Evolutionary conservation across 2,113 vertebrate species (phyloP), one percentile per base, ranked within the genome.

Genomic region (Pseudorasbora parva): DNA sequence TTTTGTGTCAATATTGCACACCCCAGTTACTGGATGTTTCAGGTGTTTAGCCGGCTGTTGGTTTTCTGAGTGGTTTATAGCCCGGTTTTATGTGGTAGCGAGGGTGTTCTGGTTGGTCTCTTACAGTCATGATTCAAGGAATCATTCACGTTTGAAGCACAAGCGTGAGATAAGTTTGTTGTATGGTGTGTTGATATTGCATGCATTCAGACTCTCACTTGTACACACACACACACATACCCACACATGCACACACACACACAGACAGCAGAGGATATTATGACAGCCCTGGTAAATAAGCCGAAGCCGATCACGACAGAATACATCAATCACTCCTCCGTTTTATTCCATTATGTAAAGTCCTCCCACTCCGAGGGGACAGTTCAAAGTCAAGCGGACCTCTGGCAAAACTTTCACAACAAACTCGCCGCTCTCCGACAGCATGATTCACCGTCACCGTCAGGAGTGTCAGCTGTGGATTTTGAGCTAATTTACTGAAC

Each of bases 301-400:
- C 23, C 86, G 82, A 86, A 88, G 87, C 77, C 71, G 83, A 83
- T 77, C 30, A 84, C 30, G 85, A 89, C 84, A 87, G 88, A 87
- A 72, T 77, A 45, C 87, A 92, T 92, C 90, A 90, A 90, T 93
- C 91, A 88, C 72, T 56, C 51, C 73, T 88, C 47, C 37, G 82
- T 72, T 80, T 77, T 88, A 90, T 90, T 85, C 86, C 82, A 86
- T 92, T 82, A 51, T 41, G 85, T 85, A 81, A 81, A 66, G 88
- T 80, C 85, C 59, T 37, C 84, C 41, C 76, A 82, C 78, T 37
- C 75, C 54, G 82, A 83, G 85, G 86, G 83, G 88, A 82, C 89
- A 81, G 74, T 87, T 91, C 78, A 84, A 88, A 88, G 87, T 84
- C 88, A 92, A 87, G 41, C 23, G 15, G 25, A 84, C 56, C 79